Evolutionary conservation across 2,888 invertebrate species (phyloP).

Genomic region (Luperina nickerlii): DNA sequence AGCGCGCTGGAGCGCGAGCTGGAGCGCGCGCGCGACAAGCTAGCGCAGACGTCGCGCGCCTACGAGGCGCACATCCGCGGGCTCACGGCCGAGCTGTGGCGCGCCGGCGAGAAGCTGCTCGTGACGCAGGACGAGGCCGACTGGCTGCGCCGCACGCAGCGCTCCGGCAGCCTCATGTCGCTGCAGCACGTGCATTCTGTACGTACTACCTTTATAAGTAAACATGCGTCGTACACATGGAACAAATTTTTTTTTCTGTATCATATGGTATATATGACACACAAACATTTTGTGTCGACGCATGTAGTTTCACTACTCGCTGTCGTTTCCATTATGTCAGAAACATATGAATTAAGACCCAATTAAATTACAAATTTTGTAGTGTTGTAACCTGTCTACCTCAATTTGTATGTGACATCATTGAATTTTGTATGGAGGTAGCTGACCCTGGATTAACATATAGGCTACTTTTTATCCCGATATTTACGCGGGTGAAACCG

Average conservation of each 20-base stretch:
- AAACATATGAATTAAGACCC: neutral
- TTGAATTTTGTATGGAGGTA: neutral
- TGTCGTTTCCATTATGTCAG: neutral
- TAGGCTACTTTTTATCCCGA: no score
- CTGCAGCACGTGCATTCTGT: slow-evolving; percentile 86
- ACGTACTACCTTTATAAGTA: slow-evolving; percentile 44
- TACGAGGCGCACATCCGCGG: slow-evolving; percentile 84
- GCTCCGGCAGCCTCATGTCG: slow-evolving; percentile 85
- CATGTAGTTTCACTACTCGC: neutral
- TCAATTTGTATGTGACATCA: neutral
- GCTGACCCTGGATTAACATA: no score
- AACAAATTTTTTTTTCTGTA: neutral
- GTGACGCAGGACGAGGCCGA: slow-evolving; percentile 90
- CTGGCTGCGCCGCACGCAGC: slow-evolving; percentile 83
- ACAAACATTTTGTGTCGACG: neutral
- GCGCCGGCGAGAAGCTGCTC: slow-evolving; percentile 91
- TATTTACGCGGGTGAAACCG: no score
- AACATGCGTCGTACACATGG: neutral
- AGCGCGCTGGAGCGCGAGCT: slow-evolving; percentile 85
- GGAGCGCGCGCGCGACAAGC: slow-evolving; percentile 88
- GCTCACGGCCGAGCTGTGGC: slow-evolving; percentile 91
- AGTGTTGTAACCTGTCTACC: neutral
- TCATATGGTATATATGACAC: neutral
- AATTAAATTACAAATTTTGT: neutral
- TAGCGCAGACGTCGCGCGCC: slow-evolving; percentile 78